Evolutionary conservation across 1,140 invertebrate genomes (phyloP).

Genomic region (Drusus annulatus): DNA sequence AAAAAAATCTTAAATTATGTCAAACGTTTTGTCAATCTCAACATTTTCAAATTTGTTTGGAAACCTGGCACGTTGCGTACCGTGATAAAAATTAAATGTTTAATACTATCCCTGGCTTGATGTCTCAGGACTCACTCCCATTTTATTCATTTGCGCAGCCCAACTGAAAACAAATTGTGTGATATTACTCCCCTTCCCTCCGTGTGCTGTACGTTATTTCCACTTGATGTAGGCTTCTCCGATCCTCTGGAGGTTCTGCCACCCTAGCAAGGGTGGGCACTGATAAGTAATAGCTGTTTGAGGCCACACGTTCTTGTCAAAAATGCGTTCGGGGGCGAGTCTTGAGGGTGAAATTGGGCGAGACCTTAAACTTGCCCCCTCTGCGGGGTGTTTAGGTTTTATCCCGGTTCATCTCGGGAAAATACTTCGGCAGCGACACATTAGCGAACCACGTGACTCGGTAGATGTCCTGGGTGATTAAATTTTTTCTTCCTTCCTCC

Average conservation of each 20-base stretch:
- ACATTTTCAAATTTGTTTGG: background rate
- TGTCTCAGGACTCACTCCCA: constrained; percentile 32
- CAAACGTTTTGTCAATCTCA: background rate
- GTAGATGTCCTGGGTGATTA: background rate
- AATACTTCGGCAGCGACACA: constrained; percentile 18
- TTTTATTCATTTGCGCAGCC: constrained; percentile 31
- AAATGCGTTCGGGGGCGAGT: constrained; percentile 35
- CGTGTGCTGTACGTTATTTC: no score
- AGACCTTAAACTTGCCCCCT: constrained; percentile 31
- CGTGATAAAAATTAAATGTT: background rate
- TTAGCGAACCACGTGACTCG: constrained; percentile 30
- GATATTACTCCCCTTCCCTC: constrained; percentile 9
- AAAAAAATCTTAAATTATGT: background rate
- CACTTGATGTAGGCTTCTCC: background rate
- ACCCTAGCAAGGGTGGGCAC: background rate
- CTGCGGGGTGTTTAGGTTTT: constrained; percentile 10
- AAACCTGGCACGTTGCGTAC: background rate
- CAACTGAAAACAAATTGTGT: constrained; percentile 35
- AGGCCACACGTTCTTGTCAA: constrained; percentile 48
- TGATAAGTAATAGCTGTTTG: constrained; percentile 49
- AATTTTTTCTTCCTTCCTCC: background rate
- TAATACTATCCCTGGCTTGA: constrained; percentile 2
- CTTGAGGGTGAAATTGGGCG: background rate
- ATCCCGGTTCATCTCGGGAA: constrained; percentile 39
- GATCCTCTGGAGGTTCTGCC: background rate